Conservation (phyloP, 2,888 invertebrate genomes). For the Ctena decussata region DNA sequence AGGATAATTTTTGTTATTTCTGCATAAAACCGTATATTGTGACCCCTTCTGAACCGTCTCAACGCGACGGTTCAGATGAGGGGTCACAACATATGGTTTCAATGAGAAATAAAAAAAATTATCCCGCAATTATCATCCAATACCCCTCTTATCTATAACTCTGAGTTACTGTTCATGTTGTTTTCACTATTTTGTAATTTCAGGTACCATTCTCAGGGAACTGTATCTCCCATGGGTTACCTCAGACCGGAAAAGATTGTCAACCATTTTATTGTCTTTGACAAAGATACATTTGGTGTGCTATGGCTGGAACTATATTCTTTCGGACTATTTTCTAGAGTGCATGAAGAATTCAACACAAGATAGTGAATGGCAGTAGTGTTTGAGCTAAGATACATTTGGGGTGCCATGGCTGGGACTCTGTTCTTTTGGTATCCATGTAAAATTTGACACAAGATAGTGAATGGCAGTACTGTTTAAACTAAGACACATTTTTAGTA, state of each 20-base stretch:
- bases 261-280: conserved; percentile 83
- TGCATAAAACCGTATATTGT: too few species aligned
- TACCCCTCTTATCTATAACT: too few species aligned
- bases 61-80: too few species aligned
- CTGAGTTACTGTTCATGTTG: too few species aligned
- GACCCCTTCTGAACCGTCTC: too few species aligned
- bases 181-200: conserved; percentile 34
- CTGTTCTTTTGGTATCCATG: conserved; percentile 75
- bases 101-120: too few species aligned
- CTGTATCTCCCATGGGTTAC: conserved; percentile 83
- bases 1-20: too few species aligned
- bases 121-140: too few species aligned
- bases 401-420: conserved; percentile 75
- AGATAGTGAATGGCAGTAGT: neutral
- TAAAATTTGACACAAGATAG: conserved; percentile 28
- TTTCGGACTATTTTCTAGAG: conserved; percentile 79
- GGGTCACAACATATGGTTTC: too few species aligned
- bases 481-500: too few species aligned
- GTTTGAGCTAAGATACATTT: too few species aligned
- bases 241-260: conserved; percentile 75
- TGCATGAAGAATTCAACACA: conserved; percentile 50
- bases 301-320: conserved; percentile 82
- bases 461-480: too few species aligned
- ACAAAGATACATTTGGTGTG: conserved; percentile 82
- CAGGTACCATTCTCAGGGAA: conserved; percentile 82